Base-by-base conservation (phyloP, 2,797 vertebrate species). In the Rhadinocentrus ornatus region DNA sequence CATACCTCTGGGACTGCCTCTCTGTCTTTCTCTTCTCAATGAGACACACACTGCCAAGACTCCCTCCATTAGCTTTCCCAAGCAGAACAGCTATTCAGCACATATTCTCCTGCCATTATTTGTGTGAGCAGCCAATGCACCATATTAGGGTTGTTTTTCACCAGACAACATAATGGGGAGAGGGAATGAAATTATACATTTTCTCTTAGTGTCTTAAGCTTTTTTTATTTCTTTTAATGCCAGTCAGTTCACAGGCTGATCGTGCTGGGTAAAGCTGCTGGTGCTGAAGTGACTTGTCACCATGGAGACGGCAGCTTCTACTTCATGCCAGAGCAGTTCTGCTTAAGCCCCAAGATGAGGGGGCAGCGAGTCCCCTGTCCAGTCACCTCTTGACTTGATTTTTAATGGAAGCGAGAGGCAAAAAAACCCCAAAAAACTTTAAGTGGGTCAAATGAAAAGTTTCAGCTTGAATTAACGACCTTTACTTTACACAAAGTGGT, bases 251-350 rank as follows among this genome's bases (percentile, higher is more conserved):
- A 65, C 73, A 90, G 82, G 77, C 79, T 66, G 75, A 76, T 83
- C 48, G 34, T 75, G 71, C 74, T 66, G 88, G 83, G 82, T 82
- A 83, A 89, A 88, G 85, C 85, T 82, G 86, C 82, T 84, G 80
- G 80, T 86, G 88, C 80, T 84, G 78, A 88, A 88, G 89, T 88
- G 87, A 86, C 91, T 89, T 82, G 91, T 94, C 91, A 88, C 93
- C 93, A 93, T 94, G 94, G 94, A 88, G 90, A 94, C 90, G 46
- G 91, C 71, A 85, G 90, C 81, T 86, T 84, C 74, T 69, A 77
- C 89, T 91, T 87, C 87, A 92, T 90, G 90, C 88, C 90, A 93
- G 87, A 91, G 86, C 84, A 86, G 86, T 87, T 88, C 75, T 44
- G 75, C 84, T 80, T 86, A 91, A 92, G 86, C 88, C 87, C 80